Base-by-base conservation (phyloP, 2,888 invertebrate species). In the Machimus rusticus region DNA sequence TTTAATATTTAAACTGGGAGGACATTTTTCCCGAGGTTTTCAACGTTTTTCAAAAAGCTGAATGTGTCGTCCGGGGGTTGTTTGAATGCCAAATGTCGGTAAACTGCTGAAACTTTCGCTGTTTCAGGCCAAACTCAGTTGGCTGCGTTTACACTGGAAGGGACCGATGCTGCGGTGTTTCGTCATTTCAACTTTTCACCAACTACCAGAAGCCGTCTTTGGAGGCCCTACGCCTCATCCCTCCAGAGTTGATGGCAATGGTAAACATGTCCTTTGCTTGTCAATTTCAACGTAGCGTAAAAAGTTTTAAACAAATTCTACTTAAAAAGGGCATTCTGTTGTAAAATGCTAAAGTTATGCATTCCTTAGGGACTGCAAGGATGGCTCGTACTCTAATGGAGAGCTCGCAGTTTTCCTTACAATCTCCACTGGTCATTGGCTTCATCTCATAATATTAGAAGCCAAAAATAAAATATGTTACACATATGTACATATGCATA, bases 11-110 rank as follows among this genome's bases (percentile, higher is more conserved):
- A 88, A 88, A 88, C 82, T 74, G 31, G 66, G 74, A 77, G 87
- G 84, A 78, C 78, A 82, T 55, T 86, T 81, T 77, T 76, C 66
- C 37, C 51, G 84, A 37, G 9, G 46, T 76, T 66, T 74, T 16
- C 37, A 19, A 43, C 87, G 78, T 77, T 55, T 46, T n/a, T 79
- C 28, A 88, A 87, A 86, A 79, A 87, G 57, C 84, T 14, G 74
- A 88, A 88, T 88, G 88, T 78, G 87, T 66, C 88, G 84, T 88
- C 74, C 82, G 88, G 88, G 86, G 87, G 39, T 88, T 87, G 88
- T 87, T 87, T 86, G 87, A 84, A 84, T 84, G 74, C 84, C 66
- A 39, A 84, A 84, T 74, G 66, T 84, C 74, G 23, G 39, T 39
- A 46, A 66, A 74, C 81, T 66, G 34, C 39, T 66, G 12, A 84